Conservation (phyloP, 2,113 vertebrate genomes). For the Typhlomys cinereus region DNA sequence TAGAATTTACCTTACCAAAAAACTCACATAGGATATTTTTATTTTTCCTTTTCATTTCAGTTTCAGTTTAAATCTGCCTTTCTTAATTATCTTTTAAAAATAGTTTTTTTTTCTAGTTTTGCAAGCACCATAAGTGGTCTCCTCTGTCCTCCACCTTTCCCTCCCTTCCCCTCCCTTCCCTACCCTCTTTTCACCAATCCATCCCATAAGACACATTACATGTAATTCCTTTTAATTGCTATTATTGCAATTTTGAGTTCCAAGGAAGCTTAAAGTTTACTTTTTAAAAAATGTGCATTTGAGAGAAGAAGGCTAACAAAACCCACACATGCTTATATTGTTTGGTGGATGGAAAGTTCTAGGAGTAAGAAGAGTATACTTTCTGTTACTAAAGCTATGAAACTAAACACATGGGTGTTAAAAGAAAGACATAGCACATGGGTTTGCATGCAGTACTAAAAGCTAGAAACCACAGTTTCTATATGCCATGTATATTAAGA, state of each 20-base stretch:
- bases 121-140: too few species aligned
- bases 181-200: too few species aligned
- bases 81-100: neutral
- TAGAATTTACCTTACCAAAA: neutral
- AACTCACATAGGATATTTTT: neutral
- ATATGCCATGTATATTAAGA: neutral
- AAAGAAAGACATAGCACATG: neutral
- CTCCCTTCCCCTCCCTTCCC: too few species aligned
- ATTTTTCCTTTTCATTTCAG: neutral
- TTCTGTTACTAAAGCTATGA: neutral
- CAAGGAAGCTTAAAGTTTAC: constrained; percentile 37
- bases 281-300: constrained; percentile 37
- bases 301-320: neutral
- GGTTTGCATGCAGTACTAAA: neutral
- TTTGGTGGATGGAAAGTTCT: neutral
- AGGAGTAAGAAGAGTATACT: neutral
- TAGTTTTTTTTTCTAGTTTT: too few species aligned
- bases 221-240: too few species aligned
- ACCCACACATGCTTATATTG: neutral
- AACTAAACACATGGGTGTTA: neutral
- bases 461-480: neutral
- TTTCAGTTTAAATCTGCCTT: neutral
- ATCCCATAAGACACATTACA: too few species aligned
- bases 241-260: neutral
- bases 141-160: too few species aligned